Base-by-base conservation (phyloP, 2,113 vertebrate genomes). In the Nyctibius bracteatus region DNA sequence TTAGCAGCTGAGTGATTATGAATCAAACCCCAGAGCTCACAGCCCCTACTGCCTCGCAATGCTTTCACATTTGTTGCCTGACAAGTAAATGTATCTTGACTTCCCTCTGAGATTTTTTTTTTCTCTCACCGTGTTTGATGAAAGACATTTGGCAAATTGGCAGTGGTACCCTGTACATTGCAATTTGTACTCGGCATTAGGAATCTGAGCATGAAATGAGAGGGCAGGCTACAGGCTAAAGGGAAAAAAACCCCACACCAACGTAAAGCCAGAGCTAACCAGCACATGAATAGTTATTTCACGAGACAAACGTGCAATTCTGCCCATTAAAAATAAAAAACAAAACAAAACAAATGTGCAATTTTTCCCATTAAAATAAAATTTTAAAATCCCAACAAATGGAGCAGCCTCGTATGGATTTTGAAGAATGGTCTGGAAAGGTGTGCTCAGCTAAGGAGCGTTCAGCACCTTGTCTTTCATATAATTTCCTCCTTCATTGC, bases 1-100 rank as follows among this genome's bases (percentile, higher is more conserved):
- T 99, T 99, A 99, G 99, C 98, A 98, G 99, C 98, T 98, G 99
- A 99, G 98, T 99, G 99, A 99, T 99, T 99, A 99, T 99, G 99
- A 99, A 99, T 99, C 99, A 99, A 99, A 98, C 98, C 98, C 97
- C 97, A 97, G 97, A 98, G 98, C 98, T 98, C 96, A 93, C 67
- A 97, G 97, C 98, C 97, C 96, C 96, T 92, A 94, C 98, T 96
- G 97, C 97, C 97, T 98, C 14, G 67, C 97, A 96, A 77, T 98
- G 97, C 93, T 92, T 98, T 98, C 97, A 93, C 98, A 98, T 98
- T 98, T 98, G 97, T 98, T 93, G 96, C 95, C 96, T 98, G 98
- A 99, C 98, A 99, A 98, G 98, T 98, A 98, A 98, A 98, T 98
- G 98, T 98, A 98, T 98, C 98, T 98, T 98, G 97, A 98, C 98